Base-by-base conservation (phyloP, 2,113 vertebrate species). In the Polypterus bichir region DNA sequence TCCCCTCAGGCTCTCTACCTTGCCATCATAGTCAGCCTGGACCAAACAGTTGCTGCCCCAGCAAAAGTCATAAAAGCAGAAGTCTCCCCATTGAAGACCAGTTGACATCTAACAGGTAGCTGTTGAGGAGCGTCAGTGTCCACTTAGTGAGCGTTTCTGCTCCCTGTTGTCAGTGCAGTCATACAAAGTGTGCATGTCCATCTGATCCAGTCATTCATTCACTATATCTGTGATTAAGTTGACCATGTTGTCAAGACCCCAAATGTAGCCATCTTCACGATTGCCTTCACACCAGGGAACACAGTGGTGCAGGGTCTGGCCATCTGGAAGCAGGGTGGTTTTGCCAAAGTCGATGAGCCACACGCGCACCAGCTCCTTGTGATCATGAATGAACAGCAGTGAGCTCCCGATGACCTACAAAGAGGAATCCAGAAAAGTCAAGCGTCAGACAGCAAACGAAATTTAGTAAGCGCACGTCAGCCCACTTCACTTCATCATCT, bases 331-430 rank as follows among this genome's bases (percentile, higher is more conserved):
- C 27, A 78, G 81, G 0, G 89, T 97, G 58, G 95, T 99, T 79
- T 92, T 99, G 55, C 96, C 96, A 73, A 99, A 99, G 83, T 99
- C 96, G 4, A 99, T 99, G 62, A 99, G 89, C 95, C 95, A 97
- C 55, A 99, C 86, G 4, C 95, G 84, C 1, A 91, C 92, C 2
- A 78, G 88, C 59, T 88, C 86, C 8, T 77, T 92, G 68, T 88
- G 85, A 74, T 98, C 91, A 1, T 99, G 96, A 69, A 99, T 92
- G 69, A 99, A 98, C 72, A 99, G 90, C 64, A 99, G 87, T 4
- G 96, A 99, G 79, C 95, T 97, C 74, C 96, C 96, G n/a, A 99
- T 93, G 3, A 99, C 92, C 96, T 92, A 72, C 61, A 61, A 44
- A 8, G 44, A 46, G 11, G 51, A 9, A n/a, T 54, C 53, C 53